Evolutionary conservation across 2,888 invertebrate genomes (phyloP).

Genomic region (Nomada fucata): DNA sequence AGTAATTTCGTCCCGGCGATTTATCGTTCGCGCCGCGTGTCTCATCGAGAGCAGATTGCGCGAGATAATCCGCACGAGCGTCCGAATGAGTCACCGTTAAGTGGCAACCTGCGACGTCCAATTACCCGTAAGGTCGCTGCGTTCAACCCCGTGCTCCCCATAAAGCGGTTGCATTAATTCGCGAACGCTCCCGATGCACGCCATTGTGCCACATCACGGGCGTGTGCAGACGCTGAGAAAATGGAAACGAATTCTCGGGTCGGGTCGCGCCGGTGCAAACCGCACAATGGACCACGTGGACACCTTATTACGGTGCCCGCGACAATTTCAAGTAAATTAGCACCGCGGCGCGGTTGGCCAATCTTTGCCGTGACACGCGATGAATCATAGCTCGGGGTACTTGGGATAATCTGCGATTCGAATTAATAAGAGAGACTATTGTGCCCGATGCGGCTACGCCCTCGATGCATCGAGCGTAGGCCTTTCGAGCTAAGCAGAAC

Average conservation of each 20-base stretch:
- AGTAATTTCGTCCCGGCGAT: slow-evolving; percentile 44
- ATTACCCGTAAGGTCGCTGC: slow-evolving; percentile 72
- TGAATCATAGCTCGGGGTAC: slow-evolving; percentile 40
- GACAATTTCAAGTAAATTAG: slow-evolving; percentile 58
- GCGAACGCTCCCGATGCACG: slow-evolving; percentile 51
- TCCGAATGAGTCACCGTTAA: slow-evolving; percentile 71
- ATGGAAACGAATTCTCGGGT: slow-evolving; percentile 45
- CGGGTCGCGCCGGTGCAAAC: slow-evolving; percentile 27
- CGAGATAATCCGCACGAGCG: slow-evolving; percentile 65
- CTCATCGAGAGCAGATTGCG: slow-evolving; percentile 67
- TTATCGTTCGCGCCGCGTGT: slow-evolving; percentile 47
- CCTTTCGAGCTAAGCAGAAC: no score
- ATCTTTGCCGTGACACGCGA: slow-evolving; percentile 10
- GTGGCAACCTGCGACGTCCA: slow-evolving; percentile 69
- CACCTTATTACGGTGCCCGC: slow-evolving; percentile 56
- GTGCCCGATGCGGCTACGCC: neutral
- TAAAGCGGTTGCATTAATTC: slow-evolving; percentile 67
- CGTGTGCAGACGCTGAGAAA: slow-evolving; percentile 58
- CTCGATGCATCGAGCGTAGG: neutral
- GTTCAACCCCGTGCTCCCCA: slow-evolving; percentile 59
- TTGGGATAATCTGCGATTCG: slow-evolving; percentile 18
- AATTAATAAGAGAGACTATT: slow-evolving; percentile 24
- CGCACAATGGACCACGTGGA: slow-evolving; percentile 50
- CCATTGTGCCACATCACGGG: slow-evolving; percentile 62
- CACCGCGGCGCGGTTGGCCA: slow-evolving; percentile 27